These are phyloP conservation scores for Vanessa atalanta DNA, from an alignment of 1,140 invertebrate species.

Conservation along the genomic window DNA sequence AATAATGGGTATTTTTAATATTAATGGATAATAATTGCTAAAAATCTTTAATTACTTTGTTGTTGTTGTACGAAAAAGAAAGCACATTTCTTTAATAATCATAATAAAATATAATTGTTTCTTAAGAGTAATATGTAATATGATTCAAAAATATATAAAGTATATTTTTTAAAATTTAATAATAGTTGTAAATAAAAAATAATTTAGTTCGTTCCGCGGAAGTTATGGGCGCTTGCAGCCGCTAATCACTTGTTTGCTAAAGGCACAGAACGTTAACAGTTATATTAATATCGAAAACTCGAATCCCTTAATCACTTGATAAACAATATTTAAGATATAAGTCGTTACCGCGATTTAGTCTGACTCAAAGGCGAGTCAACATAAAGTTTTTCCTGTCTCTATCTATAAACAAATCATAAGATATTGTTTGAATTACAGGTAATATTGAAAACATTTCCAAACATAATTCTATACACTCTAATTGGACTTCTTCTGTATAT, in stretches of 20 bases:
- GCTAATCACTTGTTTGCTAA: slow-evolving; percentile 57
- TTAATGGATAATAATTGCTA: too few species aligned
- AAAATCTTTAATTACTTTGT: too few species aligned
- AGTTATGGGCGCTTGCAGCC: slow-evolving; percentile 21
- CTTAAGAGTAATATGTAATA: too few species aligned
- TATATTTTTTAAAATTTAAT: neutral
- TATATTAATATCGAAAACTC: slow-evolving; percentile 37
- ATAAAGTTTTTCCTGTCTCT: neutral
- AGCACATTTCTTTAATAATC: neutral
- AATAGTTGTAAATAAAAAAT: neutral
- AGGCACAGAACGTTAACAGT: slow-evolving; percentile 43
- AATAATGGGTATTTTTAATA: too few species aligned
- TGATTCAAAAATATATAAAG: too few species aligned
- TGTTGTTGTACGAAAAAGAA: too few species aligned
- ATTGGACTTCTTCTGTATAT: too few species aligned
- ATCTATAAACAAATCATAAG: too few species aligned
- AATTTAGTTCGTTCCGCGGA: neutral
- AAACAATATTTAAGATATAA: slow-evolving; percentile 39
- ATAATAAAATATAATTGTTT: neutral
- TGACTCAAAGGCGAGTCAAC: slow-evolving; percentile 9
- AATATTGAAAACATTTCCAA: too few species aligned
- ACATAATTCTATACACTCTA: too few species aligned
- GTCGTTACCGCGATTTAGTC: neutral
- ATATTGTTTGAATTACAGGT: too few species aligned
- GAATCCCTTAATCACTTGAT: slow-evolving; percentile 44